Base-by-base conservation (phyloP, 2,888 invertebrate genomes). In the Suillia variegata region DNA sequence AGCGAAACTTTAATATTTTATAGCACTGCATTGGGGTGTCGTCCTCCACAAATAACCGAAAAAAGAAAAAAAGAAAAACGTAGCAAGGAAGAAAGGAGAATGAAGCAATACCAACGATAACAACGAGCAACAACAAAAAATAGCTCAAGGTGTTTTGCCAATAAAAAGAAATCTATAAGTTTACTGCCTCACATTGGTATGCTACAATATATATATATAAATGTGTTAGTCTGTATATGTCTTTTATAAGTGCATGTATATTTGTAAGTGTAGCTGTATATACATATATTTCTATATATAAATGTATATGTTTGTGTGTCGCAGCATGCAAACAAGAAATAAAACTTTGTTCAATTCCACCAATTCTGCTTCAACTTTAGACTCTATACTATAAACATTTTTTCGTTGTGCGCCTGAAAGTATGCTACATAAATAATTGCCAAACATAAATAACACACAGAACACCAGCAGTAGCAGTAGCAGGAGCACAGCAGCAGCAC, bases 351-450 rank as follows among this genome's bases (percentile, higher is more conserved):
- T 26, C 24, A 24, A 50, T 22, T 50, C 24, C 50, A 17, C 8
- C 50, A 24, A 50, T 50, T 50, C 15, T 24, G 6, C 50, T 50
- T 15, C 31, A 52, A 26, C 31, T 31, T 31, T 33, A 31, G 52
- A 52, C 52, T 33, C n/a, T 33, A n/a, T n/a, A n/a, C n/a, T n/a
- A n/a, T n/a, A n/a, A 31, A 52, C 5, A 20, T 45, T 33, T 52
- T 22, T 52, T 4, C 33, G 50, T 52, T 52, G 52, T 52, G 31
- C 33, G 52, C 52, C 52, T 31, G 33, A 52, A 52, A 52, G 52
- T 52, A 33, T 52, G 52, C 52, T 52, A 52, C 33, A 33, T 33
- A 52, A 52, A 52, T 33, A 33, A 33, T 33, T 6, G 52, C 52
- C 33, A 33, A 31, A 31, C 15, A 52, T 52, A 52, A 52, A 45